phyloP scores from a whole-genome alignment of 2,113 vertebrate genomes.

The Emydocephalus ijimae region DNA sequence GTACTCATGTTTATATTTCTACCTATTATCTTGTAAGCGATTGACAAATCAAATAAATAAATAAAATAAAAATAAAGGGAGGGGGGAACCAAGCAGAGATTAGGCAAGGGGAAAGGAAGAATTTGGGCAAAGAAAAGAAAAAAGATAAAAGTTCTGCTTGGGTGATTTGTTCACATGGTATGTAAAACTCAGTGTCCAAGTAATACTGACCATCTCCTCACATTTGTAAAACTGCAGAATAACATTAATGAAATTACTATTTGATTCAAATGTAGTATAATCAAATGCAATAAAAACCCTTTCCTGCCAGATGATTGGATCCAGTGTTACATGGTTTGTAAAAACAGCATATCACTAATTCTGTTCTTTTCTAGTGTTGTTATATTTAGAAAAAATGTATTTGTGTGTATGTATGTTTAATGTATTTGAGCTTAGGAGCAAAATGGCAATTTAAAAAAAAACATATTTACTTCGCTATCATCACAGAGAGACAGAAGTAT shows the following conservation, averaged over 20 bases:
- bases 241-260: neutral
- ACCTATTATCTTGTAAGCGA: too few relatives aligned
- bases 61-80: too few relatives aligned
- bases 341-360: neutral
- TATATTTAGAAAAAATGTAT: neutral
- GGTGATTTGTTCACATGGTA: neutral
- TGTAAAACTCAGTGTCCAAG: neutral
- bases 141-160: neutral
- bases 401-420: neutral
- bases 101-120: neutral
- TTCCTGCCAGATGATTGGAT: neutral
- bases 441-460: neutral
- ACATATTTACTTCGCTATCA: neutral
- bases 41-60: too few relatives aligned
- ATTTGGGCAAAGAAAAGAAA: neutral
- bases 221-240: neutral
- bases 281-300: neutral
- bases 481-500: neutral
- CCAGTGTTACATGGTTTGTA: neutral
- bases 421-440: neutral
- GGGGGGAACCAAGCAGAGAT: neutral
- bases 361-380: neutral
- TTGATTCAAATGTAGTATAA: neutral
- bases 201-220: neutral
- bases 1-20: too few relatives aligned